A percentile compares a stretch with the other conserved stretches of the same genome.
Conservation (phyloP, 2,113 vertebrate species). For the Poeciliopsis prolifica region DNA sequence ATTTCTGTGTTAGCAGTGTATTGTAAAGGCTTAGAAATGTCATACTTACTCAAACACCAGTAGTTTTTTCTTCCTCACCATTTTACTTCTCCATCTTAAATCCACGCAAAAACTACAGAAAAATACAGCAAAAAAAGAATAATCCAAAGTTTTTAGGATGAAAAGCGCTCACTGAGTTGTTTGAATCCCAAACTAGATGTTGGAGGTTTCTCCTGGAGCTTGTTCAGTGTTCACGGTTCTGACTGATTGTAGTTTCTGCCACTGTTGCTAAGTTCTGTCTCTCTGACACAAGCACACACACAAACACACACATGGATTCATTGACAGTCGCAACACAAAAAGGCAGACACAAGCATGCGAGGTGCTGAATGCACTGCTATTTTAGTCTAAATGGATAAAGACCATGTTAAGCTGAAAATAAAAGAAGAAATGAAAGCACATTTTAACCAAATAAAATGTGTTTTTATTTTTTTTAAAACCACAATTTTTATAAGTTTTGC, state of each 20-base stretch:
- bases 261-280: slow-evolving; percentile 29
- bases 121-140: slow-evolving; percentile 11
- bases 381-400: background rate
- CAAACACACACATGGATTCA: slow-evolving; percentile 4
- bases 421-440: too few species aligned
- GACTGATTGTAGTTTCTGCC: slow-evolving; percentile 39
- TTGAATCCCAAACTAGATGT: slow-evolving; percentile 42
- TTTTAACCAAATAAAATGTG: too few species aligned
- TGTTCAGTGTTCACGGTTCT: slow-evolving; percentile 50
- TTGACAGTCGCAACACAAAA: background rate
- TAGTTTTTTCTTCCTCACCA: slow-evolving; percentile 75
- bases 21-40: background rate
- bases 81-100: slow-evolving; percentile 77
- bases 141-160: slow-evolving; percentile 12
- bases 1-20: background rate
- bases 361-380: background rate
- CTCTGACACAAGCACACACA: slow-evolving; percentile 11
- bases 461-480: too few species aligned
- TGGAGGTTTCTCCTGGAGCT: slow-evolving; percentile 40
- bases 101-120: slow-evolving; percentile 38
- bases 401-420: background rate
- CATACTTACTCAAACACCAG: slow-evolving; percentile 75
- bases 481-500: too few species aligned
- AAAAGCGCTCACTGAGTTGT: slow-evolving; percentile 22
- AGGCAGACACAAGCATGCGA: background rate